Evolutionary conservation across 2,888 invertebrate genomes (phyloP), one percentile per base, ranked within the genome.

Genomic region (Schrankia costaestrigalis): DNA sequence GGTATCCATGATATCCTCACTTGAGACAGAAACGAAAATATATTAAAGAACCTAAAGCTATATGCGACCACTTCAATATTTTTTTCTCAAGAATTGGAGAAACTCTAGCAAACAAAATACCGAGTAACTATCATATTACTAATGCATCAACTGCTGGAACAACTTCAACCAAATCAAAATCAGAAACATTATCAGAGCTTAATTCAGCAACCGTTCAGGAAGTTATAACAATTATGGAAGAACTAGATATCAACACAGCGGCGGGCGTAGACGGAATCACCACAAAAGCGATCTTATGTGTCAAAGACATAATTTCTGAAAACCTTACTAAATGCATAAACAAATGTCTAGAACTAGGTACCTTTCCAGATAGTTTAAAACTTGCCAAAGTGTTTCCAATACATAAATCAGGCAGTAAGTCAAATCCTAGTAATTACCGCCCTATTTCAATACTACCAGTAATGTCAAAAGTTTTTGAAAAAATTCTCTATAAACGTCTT

Each of bases 41-140:
- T 12, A 19, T 49, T 3, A 42, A 35, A 1, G 41, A 50, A n/a
- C 23, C n/a, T n/a, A n/a, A n/a, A n/a, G n/a, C n/a, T n/a, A n/a
- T n/a, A n/a, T n/a, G n/a, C n/a, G n/a, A n/a, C n/a, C n/a, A n/a
- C n/a, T n/a, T n/a, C n/a, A n/a, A n/a, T n/a, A n/a, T n/a, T n/a
- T n/a, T n/a, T n/a, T n/a, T n/a, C n/a, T n/a, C n/a, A n/a, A n/a
- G n/a, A n/a, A n/a, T n/a, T n/a, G n/a, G n/a, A n/a, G n/a, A n/a
- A n/a, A n/a, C n/a, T n/a, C n/a, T n/a, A n/a, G n/a, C n/a, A n/a
- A n/a, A n/a, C n/a, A n/a, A n/a, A n/a, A n/a, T n/a, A n/a, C n/a
- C n/a, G n/a, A n/a, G n/a, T n/a, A n/a, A n/a, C n/a, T n/a, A n/a
- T n/a, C n/a, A n/a, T n/a, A n/a, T n/a, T n/a, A n/a, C n/a, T n/a